These are phyloP conservation scores for Carabus problematicus DNA, from an alignment of 2,888 invertebrate genomes.

Conservation along the genomic window DNA sequence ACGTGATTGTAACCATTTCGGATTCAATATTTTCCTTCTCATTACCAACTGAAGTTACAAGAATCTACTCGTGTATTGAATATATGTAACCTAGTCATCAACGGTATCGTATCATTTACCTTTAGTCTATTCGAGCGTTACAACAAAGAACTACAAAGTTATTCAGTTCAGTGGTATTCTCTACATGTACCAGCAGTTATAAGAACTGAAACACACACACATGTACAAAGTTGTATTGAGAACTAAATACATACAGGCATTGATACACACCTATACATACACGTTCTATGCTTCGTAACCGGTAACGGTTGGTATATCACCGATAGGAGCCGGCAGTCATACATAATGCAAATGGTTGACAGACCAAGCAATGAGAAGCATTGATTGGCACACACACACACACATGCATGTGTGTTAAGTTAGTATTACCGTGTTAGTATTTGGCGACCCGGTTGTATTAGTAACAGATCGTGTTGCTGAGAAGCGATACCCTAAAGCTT, in stretches of 20 bases:
- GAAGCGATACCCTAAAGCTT: too few relatives aligned
- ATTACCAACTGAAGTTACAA: too few relatives aligned
- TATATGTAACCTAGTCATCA: too few relatives aligned
- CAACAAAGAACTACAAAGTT: not conserved
- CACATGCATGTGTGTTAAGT: constrained; percentile 2
- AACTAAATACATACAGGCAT: not conserved
- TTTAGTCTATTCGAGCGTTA: not conserved
- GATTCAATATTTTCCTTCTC: too few relatives aligned
- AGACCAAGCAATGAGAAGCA: constrained; percentile 38
- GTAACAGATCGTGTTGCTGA: constrained; percentile 21
- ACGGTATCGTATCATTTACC: too few relatives aligned
- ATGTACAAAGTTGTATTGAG: not conserved
- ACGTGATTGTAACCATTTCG: too few relatives aligned
- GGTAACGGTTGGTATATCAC: not conserved
- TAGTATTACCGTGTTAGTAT: constrained; percentile 30
- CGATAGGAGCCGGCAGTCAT: constrained; percentile 5
- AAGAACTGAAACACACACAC: too few relatives aligned
- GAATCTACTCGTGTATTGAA: too few relatives aligned
- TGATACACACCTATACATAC: not conserved
- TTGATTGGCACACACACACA: constrained; percentile 32
- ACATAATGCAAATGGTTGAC: constrained; percentile 33
- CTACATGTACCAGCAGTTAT: too few relatives aligned
- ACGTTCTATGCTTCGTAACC: not conserved
- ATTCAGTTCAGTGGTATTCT: too few relatives aligned
- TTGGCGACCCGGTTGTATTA: constrained; percentile 21